A percentile compares a stretch with the other conserved stretches of the same genome.
Evolutionary conservation across 1,140 invertebrate genomes (phyloP).

Genomic region (Drosophila nigromelanica): DNA sequence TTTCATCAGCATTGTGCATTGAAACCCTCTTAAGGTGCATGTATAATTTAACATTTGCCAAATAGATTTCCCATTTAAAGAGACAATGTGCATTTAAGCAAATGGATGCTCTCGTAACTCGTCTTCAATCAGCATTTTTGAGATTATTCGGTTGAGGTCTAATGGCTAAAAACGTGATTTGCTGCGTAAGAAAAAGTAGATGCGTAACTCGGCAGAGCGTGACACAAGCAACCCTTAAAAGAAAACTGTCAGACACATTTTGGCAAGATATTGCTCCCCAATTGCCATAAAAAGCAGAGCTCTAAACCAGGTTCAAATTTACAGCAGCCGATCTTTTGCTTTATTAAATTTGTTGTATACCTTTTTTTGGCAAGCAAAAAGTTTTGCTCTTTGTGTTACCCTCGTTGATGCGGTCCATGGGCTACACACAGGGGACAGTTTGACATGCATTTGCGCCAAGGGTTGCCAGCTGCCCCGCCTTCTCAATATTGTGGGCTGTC

Average conservation of each 20-base stretch:
- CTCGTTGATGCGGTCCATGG: slow-evolving; percentile 23
- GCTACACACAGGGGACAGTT: slow-evolving; percentile 70
- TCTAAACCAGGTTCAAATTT: slow-evolving; percentile 43
- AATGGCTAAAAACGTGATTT: slow-evolving; percentile 11
- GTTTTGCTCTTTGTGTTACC: slow-evolving; percentile 38
- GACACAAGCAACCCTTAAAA: slow-evolving; percentile 53
- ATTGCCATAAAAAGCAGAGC: slow-evolving; percentile 51
- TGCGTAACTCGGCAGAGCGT: slow-evolving; percentile 2
- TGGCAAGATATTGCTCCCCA: slow-evolving; percentile 68
- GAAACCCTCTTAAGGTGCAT: too few relatives aligned
- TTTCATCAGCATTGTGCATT: too few relatives aligned
- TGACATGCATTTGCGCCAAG: slow-evolving; percentile 50
- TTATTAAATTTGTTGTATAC: slow-evolving; percentile 60
- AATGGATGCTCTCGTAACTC: too few relatives aligned
- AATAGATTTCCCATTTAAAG: too few relatives aligned
- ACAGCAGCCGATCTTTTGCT: slow-evolving; percentile 70
- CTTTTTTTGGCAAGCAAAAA: neutral
- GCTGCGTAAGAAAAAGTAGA: slow-evolving; percentile 17
- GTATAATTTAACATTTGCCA: too few relatives aligned
- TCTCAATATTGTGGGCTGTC: neutral
- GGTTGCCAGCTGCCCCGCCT: slow-evolving; percentile 38
- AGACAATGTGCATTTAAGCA: too few relatives aligned
- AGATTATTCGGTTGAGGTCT: neutral
- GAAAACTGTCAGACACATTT: slow-evolving; percentile 40
- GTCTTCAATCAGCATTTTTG: too few relatives aligned